Conservation (phyloP, 2,888 invertebrate genomes). For the Monopis laevigella region DNA sequence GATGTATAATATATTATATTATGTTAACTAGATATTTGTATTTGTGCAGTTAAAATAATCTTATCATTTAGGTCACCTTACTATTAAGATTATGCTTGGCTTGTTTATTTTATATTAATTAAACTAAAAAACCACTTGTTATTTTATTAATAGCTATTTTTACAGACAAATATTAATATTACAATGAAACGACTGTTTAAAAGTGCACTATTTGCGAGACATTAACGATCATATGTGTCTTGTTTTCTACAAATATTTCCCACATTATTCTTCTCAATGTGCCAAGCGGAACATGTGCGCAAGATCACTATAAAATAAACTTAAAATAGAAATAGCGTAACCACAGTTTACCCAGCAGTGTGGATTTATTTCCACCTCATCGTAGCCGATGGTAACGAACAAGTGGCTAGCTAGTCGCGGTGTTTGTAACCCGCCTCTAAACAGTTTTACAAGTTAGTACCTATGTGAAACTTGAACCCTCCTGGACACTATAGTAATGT, state of each 20-base stretch:
- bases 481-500: no score
- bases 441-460: no score
- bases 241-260: slow-evolving; percentile 14
- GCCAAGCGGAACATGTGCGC: slow-evolving; percentile 7
- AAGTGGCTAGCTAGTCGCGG: no score
- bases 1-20: neutral
- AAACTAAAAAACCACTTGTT: neutral
- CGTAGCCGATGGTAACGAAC: no score
- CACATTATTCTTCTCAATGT: slow-evolving; percentile 8
- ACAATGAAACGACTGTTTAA: slow-evolving; percentile 9
- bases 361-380: no score
- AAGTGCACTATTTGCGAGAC: slow-evolving; percentile 17
- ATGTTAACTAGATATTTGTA: slow-evolving; percentile 18
- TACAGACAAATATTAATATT: no score
- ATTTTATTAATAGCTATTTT: slow-evolving; percentile 7
- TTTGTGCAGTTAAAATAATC: slow-evolving; percentile 55
- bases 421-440: no score
- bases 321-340: no score
- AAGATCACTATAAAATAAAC: no score
- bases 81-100: slow-evolving; percentile 52
- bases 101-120: slow-evolving; percentile 12
- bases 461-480: no score
- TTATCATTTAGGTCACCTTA: slow-evolving; percentile 68
- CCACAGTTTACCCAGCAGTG: no score
- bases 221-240: slow-evolving; percentile 23